Percentiles rank a stretch among this genome's conserved stretches.
Conservation (phyloP, 2,888 invertebrate species). For the Capitulum mitella region DNA sequence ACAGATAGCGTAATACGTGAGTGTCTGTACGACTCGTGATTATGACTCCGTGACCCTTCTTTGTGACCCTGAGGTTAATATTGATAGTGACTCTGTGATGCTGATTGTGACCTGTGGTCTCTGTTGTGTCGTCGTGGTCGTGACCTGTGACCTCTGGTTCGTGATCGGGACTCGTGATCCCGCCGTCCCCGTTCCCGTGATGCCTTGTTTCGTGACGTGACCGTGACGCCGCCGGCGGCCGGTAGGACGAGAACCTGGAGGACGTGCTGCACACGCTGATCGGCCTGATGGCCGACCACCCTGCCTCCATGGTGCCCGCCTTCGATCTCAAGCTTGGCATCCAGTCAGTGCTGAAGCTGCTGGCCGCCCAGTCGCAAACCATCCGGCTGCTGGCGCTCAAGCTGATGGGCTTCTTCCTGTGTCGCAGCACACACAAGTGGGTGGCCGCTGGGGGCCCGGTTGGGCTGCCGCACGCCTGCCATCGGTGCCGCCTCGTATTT, state of each 20-base stretch:
- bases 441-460: slow-evolving; percentile 43
- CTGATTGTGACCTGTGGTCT: no score
- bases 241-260: slow-evolving; percentile 90
- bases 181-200: background rate
- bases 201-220: background rate
- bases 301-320: slow-evolving; percentile 97
- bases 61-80: no score
- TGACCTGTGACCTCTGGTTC: no score
- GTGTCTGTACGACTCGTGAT: no score
- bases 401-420: slow-evolving; percentile 92
- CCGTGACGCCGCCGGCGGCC: background rate
- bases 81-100: no score
- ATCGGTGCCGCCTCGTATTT: background rate
- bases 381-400: slow-evolving; percentile 94
- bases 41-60: no score
- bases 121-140: no score
- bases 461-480: slow-evolving; percentile 13
- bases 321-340: slow-evolving; percentile 97
- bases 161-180: background rate
- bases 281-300: slow-evolving; percentile 95
- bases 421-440: slow-evolving; percentile 96
- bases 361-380: slow-evolving; percentile 91
- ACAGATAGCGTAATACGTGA: no score
- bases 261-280: slow-evolving; percentile 97
- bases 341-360: slow-evolving; percentile 89